Evolutionary conservation across 2,888 invertebrate genomes (phyloP).

Genomic region (Anticlea derivata): DNA sequence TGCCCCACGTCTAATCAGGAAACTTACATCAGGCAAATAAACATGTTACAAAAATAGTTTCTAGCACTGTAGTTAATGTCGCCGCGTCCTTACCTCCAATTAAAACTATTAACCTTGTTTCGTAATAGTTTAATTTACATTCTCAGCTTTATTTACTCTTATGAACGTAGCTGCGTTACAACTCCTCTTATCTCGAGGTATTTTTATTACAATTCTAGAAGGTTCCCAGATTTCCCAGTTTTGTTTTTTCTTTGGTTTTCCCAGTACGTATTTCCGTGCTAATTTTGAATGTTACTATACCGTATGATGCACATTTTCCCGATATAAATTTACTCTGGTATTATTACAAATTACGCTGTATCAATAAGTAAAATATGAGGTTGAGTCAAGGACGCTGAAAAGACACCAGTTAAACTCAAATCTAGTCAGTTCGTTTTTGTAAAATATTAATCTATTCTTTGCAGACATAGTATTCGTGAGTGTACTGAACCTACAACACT

Average conservation of each 20-base stretch:
- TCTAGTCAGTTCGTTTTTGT: too few species aligned
- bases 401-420: too few species aligned
- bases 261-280: neutral
- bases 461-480: slow-evolving; percentile 93
- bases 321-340: too few species aligned
- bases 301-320: neutral
- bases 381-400: too few species aligned
- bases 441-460: slow-evolving; percentile 44
- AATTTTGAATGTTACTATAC: neutral
- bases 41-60: slow-evolving; percentile 23
- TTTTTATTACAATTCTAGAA: neutral
- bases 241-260: neutral
- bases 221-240: too few species aligned
- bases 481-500: slow-evolving; percentile 89
- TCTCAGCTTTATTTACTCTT: slow-evolving; percentile 16
- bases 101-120: slow-evolving; percentile 40
- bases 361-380: too few species aligned
- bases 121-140: slow-evolving; percentile 28
- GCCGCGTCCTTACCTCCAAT: slow-evolving; percentile 36
- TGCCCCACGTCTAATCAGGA: slow-evolving; percentile 17
- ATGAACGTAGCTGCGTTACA: neutral
- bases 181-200: slow-evolving; percentile 1
- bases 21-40: slow-evolving; percentile 18
- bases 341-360: too few species aligned
- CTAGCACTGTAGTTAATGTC: slow-evolving; percentile 28